A percentile compares a stretch with the other conserved stretches of the same genome.
These are phyloP conservation scores for Caenorhabditis becei DNA, from an alignment of 2,888 invertebrate genomes.

Conservation along the genomic window DNA sequence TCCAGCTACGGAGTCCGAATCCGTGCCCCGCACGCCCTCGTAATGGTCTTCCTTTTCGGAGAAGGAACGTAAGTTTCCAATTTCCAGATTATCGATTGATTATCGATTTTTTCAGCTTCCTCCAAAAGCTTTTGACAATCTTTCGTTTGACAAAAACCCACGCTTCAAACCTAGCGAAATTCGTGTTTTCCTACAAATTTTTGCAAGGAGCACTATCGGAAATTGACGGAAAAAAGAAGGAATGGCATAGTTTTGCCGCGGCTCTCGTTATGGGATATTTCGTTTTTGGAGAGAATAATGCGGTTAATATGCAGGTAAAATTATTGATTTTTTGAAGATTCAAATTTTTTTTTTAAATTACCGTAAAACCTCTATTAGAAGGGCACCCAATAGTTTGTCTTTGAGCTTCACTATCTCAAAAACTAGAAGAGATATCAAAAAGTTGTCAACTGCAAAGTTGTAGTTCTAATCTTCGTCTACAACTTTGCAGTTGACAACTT, in stretches of 20 bases:
- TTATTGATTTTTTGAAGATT: not conserved
- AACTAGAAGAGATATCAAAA: no score
- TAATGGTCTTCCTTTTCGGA: slow-evolving; percentile 84
- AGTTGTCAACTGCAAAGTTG: no score
- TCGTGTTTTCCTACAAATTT: slow-evolving; percentile 83
- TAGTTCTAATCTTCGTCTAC: no score
- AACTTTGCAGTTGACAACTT: no score
- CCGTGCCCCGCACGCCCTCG: slow-evolving; percentile 83
- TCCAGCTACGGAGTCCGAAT: slow-evolving; percentile 83
- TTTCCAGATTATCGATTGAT: not conserved
- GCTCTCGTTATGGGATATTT: slow-evolving; percentile 83
- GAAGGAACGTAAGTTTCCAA: slow-evolving; percentile 82
- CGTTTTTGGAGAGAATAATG: slow-evolving; percentile 84
- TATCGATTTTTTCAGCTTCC: slow-evolving; percentile 79
- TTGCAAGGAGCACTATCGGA: slow-evolving; percentile 77
- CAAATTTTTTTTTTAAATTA: not conserved
- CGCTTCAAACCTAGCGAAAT: slow-evolving; percentile 83
- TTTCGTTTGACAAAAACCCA: slow-evolving; percentile 83
- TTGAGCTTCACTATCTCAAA: no score
- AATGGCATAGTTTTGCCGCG: slow-evolving; percentile 82
- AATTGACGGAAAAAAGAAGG: slow-evolving; percentile 50
- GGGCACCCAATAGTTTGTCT: no score
- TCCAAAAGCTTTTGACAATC: slow-evolving; percentile 82
- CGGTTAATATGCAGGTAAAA: slow-evolving; percentile 84
- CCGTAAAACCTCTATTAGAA: no score